Conservation (phyloP, 2,888 invertebrate species). For the Molorchus minor region DNA sequence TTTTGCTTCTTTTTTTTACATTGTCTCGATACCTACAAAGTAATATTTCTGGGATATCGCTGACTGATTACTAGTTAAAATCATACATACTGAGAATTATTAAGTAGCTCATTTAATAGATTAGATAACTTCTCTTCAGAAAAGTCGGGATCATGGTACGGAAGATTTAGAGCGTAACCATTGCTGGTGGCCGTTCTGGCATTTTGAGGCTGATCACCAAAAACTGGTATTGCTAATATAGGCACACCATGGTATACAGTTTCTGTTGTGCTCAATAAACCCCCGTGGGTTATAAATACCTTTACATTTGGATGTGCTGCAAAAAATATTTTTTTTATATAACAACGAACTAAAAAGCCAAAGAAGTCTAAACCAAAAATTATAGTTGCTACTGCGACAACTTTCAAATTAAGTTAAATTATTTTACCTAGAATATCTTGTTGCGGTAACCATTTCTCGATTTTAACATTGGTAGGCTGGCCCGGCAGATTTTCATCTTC, state of each 20-base stretch:
- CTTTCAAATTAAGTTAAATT: constrained; percentile 50
- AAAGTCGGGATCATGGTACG: constrained; percentile 2
- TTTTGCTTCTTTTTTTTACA: constrained; percentile 33
- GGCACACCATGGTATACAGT: constrained; percentile 64
- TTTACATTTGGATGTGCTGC: constrained; percentile 63
- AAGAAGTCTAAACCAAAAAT: no score
- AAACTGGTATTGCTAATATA: constrained; percentile 65
- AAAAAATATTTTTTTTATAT: constrained; percentile 31
- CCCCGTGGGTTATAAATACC: constrained; percentile 64
- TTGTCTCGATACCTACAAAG: constrained; percentile 33
- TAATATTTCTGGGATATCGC: no score
- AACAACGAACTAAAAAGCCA: no score
- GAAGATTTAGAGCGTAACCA: not conserved
- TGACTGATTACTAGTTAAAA: not conserved
- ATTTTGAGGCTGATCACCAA: constrained; percentile 16
- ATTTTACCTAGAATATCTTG: constrained; percentile 63
- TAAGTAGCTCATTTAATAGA: constrained; percentile 8
- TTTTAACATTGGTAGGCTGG: constrained; percentile 59
- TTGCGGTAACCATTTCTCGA: constrained; percentile 54
- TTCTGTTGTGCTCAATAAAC: constrained; percentile 64
- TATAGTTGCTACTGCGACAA: not conserved
- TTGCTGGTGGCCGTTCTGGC: not conserved
- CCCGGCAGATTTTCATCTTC: constrained; percentile 57
- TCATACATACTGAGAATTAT: constrained; percentile 14
- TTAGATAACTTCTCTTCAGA: constrained; percentile 12